phyloP scores from a whole-genome alignment of 2,113 vertebrate species.

The Euleptes europaea region DNA sequence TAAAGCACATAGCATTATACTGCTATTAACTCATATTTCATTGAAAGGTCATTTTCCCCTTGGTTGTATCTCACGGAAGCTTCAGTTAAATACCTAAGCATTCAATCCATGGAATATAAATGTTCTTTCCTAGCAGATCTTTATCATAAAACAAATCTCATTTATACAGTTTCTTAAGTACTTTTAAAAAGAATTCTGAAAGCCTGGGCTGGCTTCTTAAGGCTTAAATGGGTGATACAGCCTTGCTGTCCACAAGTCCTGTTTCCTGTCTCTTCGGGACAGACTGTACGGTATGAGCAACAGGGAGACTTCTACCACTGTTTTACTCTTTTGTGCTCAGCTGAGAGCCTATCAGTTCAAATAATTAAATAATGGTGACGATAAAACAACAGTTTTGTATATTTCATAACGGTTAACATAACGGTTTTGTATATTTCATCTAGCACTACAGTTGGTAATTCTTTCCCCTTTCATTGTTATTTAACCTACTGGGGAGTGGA shows the following conservation, averaged over 20 bases:
- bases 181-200: background rate
- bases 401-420: too few relatives aligned
- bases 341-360: too few relatives aligned
- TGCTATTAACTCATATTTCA: constrained; percentile 70
- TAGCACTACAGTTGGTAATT: too few relatives aligned
- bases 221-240: background rate
- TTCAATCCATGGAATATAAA: constrained; percentile 43
- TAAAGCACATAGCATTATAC: constrained; percentile 43
- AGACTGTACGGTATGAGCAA: too few relatives aligned
- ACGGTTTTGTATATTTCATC: too few relatives aligned
- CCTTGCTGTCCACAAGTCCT: background rate
- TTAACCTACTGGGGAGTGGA: too few relatives aligned
- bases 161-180: constrained; percentile 9
- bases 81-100: constrained; percentile 51
- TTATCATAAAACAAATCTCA: background rate
- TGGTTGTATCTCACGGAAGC: constrained; percentile 46
- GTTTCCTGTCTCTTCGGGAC: background rate
- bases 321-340: too few relatives aligned
- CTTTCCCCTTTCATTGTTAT: too few relatives aligned
- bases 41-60: constrained; percentile 61
- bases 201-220: background rate
- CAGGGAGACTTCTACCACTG: too few relatives aligned
- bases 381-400: too few relatives aligned
- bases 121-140: background rate
- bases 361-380: too few relatives aligned